Evolutionary conservation across 2,888 invertebrate genomes (phyloP).

Genomic region (Agrochola lychnidis): DNA sequence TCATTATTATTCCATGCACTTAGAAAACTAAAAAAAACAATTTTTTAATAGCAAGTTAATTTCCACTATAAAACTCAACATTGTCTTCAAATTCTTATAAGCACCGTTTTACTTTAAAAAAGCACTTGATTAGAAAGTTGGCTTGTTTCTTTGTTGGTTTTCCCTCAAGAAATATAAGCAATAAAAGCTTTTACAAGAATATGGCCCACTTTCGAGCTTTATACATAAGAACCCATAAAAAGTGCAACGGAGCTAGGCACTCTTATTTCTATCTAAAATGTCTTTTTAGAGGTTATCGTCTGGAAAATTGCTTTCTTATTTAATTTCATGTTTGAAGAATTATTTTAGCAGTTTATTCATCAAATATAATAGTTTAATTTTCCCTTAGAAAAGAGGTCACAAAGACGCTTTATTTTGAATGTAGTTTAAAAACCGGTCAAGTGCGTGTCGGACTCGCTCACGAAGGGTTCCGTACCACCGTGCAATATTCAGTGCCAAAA

Average conservation of each 20-base stretch:
- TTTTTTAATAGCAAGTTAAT: conserved; percentile 2
- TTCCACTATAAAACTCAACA: not conserved
- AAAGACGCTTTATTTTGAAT: not conserved
- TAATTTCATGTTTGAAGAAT: conserved; percentile 1
- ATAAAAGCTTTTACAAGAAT: not conserved
- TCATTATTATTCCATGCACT: not conserved
- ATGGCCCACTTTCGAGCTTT: conserved; percentile 10
- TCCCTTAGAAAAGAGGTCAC: not conserved
- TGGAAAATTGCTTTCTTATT: conserved; percentile 26
- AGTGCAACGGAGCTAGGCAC: not conserved
- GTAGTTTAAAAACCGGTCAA: not conserved
- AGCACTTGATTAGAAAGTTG: conserved; percentile 27
- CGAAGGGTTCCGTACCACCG: too few relatives aligned
- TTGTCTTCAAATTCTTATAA: conserved; percentile 5
- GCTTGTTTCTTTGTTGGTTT: conserved; percentile 1
- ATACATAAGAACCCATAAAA: conserved; percentile 8
- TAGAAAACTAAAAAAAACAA: not conserved
- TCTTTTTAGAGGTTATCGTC: conserved; percentile 16
- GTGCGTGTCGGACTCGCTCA: too few relatives aligned
- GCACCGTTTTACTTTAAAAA: not conserved
- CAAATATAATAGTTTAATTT: not conserved
- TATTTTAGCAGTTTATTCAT: not conserved
- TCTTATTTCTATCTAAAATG: not conserved
- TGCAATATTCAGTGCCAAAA: too few relatives aligned
- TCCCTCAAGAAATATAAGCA: not conserved